phyloP scores from a whole-genome alignment of 2,888 invertebrate species.

The Meliscaeva auricollis region DNA sequence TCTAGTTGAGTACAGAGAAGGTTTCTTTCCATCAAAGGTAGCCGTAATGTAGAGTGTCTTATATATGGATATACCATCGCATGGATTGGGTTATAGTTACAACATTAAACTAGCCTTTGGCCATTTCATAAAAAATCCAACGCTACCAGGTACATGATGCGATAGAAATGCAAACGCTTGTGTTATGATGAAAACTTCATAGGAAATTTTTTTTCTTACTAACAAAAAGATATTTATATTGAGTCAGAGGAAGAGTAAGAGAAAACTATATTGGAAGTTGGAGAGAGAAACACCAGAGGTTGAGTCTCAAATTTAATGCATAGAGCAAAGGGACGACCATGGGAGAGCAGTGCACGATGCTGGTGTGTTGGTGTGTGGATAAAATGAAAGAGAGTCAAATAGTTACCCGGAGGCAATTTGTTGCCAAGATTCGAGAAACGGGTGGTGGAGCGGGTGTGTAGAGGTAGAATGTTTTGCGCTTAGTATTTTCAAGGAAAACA shows the following conservation, averaged over 20 bases:
- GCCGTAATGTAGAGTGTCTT: neutral
- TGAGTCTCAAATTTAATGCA: neutral
- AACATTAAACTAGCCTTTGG: constrained; percentile 67
- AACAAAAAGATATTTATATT: constrained; percentile 74
- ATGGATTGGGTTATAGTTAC: constrained; percentile 66
- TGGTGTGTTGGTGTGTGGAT: constrained; percentile 46
- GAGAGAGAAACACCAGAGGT: constrained; percentile 43
- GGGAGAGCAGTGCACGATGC: constrained; percentile 43
- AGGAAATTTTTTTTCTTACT: constrained; percentile 74
- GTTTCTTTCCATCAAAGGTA: neutral
- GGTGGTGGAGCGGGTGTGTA: constrained; percentile 30
- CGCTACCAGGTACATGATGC: constrained; percentile 61
- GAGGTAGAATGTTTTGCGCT: constrained; percentile 59
- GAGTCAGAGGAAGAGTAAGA: constrained; percentile 65
- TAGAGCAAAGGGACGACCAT: constrained; percentile 17
- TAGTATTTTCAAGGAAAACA: constrained; percentile 58
- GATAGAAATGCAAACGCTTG: constrained; percentile 53
- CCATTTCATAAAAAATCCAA: constrained; percentile 72
- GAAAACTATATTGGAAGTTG: constrained; percentile 37
- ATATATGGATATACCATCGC: neutral
- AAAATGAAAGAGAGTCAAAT: constrained; percentile 74
- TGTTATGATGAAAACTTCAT: constrained; percentile 75
- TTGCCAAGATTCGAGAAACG: constrained; percentile 71
- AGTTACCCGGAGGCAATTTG: constrained; percentile 61
- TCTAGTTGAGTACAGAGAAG: too few species aligned